Evolutionary conservation across 2,113 vertebrate species (phyloP).

Genomic region (Odobenus rosmarus): DNA sequence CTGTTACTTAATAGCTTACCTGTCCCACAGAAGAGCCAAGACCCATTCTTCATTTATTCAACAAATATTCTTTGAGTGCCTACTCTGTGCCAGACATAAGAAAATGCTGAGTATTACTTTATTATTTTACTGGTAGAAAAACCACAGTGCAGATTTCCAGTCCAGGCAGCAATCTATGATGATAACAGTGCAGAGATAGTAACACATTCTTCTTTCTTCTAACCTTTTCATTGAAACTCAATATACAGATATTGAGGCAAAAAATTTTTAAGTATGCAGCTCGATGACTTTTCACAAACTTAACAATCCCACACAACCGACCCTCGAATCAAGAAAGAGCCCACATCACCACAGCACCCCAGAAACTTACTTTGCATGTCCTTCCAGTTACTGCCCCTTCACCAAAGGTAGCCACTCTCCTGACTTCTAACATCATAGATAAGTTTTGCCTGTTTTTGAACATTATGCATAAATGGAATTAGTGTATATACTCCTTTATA

Average conservation of each 20-base stretch:
- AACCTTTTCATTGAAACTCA: background rate
- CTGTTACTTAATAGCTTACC: background rate
- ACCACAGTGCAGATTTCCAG: background rate
- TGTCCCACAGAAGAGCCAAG: background rate
- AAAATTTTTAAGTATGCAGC: background rate
- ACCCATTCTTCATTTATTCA: constrained; percentile 17
- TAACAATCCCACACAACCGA: background rate
- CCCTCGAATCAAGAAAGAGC: background rate
- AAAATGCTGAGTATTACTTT: background rate
- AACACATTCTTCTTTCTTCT: background rate
- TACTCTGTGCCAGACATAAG: background rate
- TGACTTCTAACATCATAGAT: background rate
- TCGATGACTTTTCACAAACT: background rate
- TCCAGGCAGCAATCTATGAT: background rate
- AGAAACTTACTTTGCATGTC: background rate
- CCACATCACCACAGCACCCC: background rate
- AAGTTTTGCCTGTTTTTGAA: constrained; percentile 14
- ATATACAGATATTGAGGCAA: background rate
- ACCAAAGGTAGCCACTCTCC: background rate
- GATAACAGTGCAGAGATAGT: background rate
- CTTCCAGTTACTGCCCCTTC: background rate
- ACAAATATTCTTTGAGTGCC: background rate
- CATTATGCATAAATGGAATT: background rate
- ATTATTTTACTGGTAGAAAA: constrained; percentile 18
- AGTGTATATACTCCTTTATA: background rate